Base-by-base conservation (phyloP, 2,797 vertebrate species). In the Melopsittacus undulatus region DNA sequence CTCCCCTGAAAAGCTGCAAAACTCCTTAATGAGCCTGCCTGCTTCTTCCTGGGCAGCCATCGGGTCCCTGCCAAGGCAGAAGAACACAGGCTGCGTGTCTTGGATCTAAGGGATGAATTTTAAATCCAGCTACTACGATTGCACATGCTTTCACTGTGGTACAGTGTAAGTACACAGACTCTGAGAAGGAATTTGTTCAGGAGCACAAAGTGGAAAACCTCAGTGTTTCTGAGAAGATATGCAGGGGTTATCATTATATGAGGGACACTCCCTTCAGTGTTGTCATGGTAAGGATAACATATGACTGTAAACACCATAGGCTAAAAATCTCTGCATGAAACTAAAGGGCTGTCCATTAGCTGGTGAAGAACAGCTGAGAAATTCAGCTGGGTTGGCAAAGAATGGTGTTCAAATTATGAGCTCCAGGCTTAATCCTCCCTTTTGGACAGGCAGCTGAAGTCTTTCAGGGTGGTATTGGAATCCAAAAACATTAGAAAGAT, bases 271-370 rank as follows among this genome's bases (percentile, higher is more conserved):
- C 93, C 81, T 67, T 89, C 26, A 0, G 49, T 89, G 93, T 96
- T 96, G 94, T 95, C 93, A 91, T 80, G 34, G 94, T 93, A 95
- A 93, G 89, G 72, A 80, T 79, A 97, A 96, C 83, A 80, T 85
- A 92, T 1, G 18, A 74, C 72, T 87, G 24, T 95, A 96, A 96
- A 95, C 92, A 97, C 48, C 74, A 78, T 46, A 80, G 45, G 74
- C 81, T 89, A 85, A 95, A 85, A 82, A 77, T 83, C 81, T 92
- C 75, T 64, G 32, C 52, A 40, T 77, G 72, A 80, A 92, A 93
- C 94, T 63, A 89, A 94, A 95, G 72, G 72, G 42, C 29, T 89
- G 72, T 90, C 68, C 56, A 75, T 80, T 90, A 91, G 95, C 92
- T 92, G 48, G 64, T 68, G 61, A 87, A 92, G 89, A 95, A 85